Percentiles rank a stretch among this genome's conserved stretches.
Evolutionary conservation across 1,140 invertebrate genomes (phyloP).

Genomic region (Hirudo medicinalis): DNA sequence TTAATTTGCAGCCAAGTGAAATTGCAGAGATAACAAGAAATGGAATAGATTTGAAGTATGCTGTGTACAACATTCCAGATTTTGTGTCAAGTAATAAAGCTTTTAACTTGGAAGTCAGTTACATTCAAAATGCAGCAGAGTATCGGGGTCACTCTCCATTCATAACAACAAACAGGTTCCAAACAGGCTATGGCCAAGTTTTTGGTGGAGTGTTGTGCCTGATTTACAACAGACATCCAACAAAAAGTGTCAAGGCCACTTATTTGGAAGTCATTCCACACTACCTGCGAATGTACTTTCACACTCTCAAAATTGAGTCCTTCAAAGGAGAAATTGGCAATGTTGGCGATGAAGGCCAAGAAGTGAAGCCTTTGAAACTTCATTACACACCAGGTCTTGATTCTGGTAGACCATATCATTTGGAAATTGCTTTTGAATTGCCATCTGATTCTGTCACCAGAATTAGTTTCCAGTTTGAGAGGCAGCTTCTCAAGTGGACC

Average conservation of each 20-base stretch:
- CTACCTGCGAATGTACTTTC: conserved; percentile 82
- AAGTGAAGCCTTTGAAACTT: conserved; percentile 46
- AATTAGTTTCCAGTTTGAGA: conserved; percentile 77
- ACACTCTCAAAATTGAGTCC: conserved; percentile 61
- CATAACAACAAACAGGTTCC: conserved; percentile 63
- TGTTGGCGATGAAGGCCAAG: conserved; percentile 28
- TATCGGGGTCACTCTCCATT: conserved; percentile 52
- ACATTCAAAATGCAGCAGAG: conserved; percentile 41
- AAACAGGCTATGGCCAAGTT: conserved; percentile 63
- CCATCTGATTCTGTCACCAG: conserved; percentile 65
- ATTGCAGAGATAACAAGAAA: conserved; percentile 47
- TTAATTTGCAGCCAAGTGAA: conserved; percentile 30
- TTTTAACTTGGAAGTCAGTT: conserved; percentile 54
- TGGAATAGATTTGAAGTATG: conserved; percentile 45
- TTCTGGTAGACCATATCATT: conserved; percentile 64
- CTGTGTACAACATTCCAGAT: conserved; percentile 31
- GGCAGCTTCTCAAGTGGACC: conserved; percentile 90
- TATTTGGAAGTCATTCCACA: conserved; percentile 61
- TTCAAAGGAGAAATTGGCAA: conserved; percentile 35
- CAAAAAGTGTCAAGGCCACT: conserved; percentile 35
- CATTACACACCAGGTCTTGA: conserved; percentile 70
- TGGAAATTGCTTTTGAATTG: conserved; percentile 71
- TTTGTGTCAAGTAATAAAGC: conserved; percentile 23
- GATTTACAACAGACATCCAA: conserved; percentile 37
- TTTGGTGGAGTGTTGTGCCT: conserved; percentile 49